Evolutionary conservation across 2,113 vertebrate genomes (phyloP), one percentile per base, ranked within the genome.

Genomic region (Siphamia tubifer): DNA sequence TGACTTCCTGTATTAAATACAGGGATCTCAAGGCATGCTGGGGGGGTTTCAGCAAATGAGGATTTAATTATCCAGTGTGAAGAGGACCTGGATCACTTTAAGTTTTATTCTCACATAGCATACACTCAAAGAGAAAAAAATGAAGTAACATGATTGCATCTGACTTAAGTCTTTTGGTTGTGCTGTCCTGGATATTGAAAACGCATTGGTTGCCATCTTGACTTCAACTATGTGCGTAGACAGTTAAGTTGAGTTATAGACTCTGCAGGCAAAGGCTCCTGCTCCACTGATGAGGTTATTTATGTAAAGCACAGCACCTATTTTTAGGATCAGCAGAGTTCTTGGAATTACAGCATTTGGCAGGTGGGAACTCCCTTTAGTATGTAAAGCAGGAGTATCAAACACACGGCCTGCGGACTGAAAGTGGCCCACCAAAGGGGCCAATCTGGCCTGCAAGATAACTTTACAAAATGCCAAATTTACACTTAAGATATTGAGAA

Each of bases 301-400:
- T 66, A 64, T 77, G n/a, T n/a, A n/a, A n/a, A 74, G 79, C 32
- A 45, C 31, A 32, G 58, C 12, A 27, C 1, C 86, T 88, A 87
- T 85, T 82, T 86, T 74, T 17, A 65, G 58, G 10, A 45, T 5
- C 42, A 36, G 40, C 1, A 8, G 45, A 30, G 20, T 70, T 24
- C 43, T 79, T 48, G 25, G 47, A 52, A 63, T 70, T 47, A 25
- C 58, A 16, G 23, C 30, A 55, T 43, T 23, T 21, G 12, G 38
- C 34, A 13, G 40, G 30, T 34, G 25, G 21, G 12, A 67, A 31
- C 28, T 32, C 30, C 47, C n/a, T 48, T 25, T 20, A 3, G 19
- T 42, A n/a, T 27, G 40, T 3, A n/a, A 15, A 62, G 21, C n/a
- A 9, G n/a, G n/a, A n/a, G n/a, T n/a, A n/a, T n/a, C n/a, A n/a